Percentiles rank a stretch among this genome's conserved stretches.
phyloP scores from a whole-genome alignment of 2,797 vertebrate genomes.

The Smutsia gigantea region DNA sequence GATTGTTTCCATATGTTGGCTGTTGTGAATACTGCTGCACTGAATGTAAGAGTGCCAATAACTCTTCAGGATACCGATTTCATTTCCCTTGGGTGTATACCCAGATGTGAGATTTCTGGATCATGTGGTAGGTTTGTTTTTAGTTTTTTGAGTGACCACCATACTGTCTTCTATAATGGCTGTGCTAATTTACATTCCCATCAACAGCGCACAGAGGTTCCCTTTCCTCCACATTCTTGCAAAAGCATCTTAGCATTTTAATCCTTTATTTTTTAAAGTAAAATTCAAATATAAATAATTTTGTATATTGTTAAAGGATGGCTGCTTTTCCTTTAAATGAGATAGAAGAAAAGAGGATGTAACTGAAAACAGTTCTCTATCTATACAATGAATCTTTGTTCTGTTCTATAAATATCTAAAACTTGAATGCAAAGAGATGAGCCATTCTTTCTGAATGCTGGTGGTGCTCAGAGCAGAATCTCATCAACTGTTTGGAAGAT shows the following conservation, averaged over 20 bases:
- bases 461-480: constrained; percentile 39
- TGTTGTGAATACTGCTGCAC: not conserved
- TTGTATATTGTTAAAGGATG: not conserved
- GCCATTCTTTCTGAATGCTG: constrained; percentile 11
- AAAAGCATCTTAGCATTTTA: not conserved
- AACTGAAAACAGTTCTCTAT: not conserved
- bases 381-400: constrained; percentile 21
- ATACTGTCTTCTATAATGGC: not conserved
- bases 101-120: not conserved
- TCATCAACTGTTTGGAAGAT: constrained; percentile 27
- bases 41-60: not conserved
- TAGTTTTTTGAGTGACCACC: not conserved
- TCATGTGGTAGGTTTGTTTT: not conserved
- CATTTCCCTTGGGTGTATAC: not conserved
- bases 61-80: not conserved
- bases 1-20: not conserved
- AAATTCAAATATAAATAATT: not conserved
- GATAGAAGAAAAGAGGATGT: not conserved
- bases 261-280: not conserved
- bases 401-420: constrained; percentile 61
- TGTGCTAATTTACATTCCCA: not conserved
- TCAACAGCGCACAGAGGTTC: not conserved
- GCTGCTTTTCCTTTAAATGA: constrained; percentile 50
- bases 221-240: not conserved
- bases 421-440: constrained; percentile 42